Base-by-base conservation (phyloP, 2,113 vertebrate species). In the Garra rufa region DNA sequence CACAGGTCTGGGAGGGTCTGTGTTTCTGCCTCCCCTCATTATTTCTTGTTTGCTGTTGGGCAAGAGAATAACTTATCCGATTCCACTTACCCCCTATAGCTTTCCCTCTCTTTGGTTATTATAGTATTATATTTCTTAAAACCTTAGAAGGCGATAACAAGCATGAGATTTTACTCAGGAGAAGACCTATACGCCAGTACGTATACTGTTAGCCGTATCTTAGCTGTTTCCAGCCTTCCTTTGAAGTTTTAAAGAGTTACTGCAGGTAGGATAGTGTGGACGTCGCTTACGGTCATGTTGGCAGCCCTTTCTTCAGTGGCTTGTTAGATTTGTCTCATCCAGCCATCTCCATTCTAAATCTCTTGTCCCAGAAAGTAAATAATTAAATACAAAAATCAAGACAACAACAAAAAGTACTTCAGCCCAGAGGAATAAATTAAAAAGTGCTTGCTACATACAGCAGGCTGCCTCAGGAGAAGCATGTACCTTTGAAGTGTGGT, bases 1-100 rank as follows among this genome's bases (percentile, higher is more conserved):
- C 91, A 92, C 88, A 90, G 89, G 86, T 89, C 89, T 92, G 90
- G 92, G 92, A 93, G 90, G 92, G 92, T 92, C 91, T 90, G 59
- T 83, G 81, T 87, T 92, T 92, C 91, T 91, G 91, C 83, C 89
- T 86, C 85, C 90, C 90, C 91, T 92, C 92, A 89, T 93, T 91
- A 76, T 83, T 48, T 83, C 86, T 86, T 86, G 87, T 83, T 91
- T 88, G 69, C 52, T 86, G 26, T 86, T 77, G 89, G 87, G 86
- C 88, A 88, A 69, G 86, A 89, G 87, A 92, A 91, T 87, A 88
- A 87, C 88, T 93, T 89, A 92, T 91, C 87, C 79, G 89, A 91
- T 92, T 86, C 85, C 89, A 88, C 86, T 88, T 79, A 59, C 87
- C 84, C 87, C 88, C 85, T 86, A 55, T 63, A 34, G 88, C 86